Conservation (phyloP, 64 coral and sea anemone genomes). For the Stylophora pistillata region DNA sequence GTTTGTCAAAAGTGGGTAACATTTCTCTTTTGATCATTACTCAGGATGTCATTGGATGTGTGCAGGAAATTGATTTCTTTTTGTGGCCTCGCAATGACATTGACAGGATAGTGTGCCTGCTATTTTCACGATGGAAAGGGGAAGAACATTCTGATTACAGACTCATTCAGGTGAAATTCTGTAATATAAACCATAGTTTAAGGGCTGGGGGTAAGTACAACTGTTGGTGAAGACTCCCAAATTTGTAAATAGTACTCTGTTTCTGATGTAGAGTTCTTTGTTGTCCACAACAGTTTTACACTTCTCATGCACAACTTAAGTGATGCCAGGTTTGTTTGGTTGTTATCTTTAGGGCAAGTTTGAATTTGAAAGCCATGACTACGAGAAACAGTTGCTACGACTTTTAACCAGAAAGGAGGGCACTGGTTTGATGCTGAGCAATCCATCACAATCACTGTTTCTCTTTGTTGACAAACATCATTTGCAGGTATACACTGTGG, state of each 20-base stretch:
- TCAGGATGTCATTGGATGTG: constrained; percentile 84
- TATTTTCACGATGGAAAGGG: constrained; percentile 97
- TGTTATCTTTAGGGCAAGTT: constrained; percentile 62
- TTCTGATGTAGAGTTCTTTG: too few relatives aligned
- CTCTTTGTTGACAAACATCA: constrained; percentile 88
- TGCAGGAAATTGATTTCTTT: constrained; percentile 93
- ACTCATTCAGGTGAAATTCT: constrained; percentile 70
- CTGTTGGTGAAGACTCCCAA: too few relatives aligned
- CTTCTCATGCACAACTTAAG: background rate
- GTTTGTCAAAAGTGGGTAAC: too few relatives aligned
- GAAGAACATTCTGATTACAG: constrained; percentile 70
- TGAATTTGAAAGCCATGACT: constrained; percentile 82
- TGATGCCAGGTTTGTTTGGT: background rate
- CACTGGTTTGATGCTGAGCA: constrained; percentile 83
- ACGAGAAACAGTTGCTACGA: constrained; percentile 90
- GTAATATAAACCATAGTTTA: background rate
- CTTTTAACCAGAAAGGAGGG: constrained; percentile 57
- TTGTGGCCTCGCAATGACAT: constrained; percentile 96
- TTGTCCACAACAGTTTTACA: background rate
- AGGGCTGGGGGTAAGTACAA: too few relatives aligned
- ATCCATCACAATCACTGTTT: constrained; percentile 89
- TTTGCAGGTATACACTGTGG: constrained; percentile 77
- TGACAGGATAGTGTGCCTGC: constrained; percentile 83
- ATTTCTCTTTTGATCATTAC: constrained; percentile 5
- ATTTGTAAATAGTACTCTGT: background rate